Evolutionary conservation across 1,140 invertebrate species (phyloP).

Genomic region (Temnothorax longispinosus): DNA sequence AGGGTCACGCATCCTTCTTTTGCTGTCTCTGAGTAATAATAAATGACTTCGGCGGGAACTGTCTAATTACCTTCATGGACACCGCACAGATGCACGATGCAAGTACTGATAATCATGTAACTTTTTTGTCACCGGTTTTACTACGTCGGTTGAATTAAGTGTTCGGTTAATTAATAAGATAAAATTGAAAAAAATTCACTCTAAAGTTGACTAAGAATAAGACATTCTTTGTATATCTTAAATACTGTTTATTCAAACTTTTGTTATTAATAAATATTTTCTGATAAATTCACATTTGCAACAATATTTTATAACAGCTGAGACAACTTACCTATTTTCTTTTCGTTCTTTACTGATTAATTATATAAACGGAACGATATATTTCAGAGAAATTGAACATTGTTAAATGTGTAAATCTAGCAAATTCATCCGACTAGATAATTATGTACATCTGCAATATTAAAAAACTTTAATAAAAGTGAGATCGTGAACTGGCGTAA

Average conservation of each 20-base stretch:
- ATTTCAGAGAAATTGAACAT: background rate
- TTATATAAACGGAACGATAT: background rate
- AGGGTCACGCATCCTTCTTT: conserved; percentile 66
- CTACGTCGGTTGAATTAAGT: conserved; percentile 61
- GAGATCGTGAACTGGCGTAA: background rate
- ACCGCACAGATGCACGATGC: conserved; percentile 69
- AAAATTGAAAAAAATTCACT: background rate
- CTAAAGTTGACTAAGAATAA: background rate
- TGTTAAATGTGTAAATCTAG: background rate
- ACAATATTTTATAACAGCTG: too few species aligned
- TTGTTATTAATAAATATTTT: background rate
- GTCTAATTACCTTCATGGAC: conserved; percentile 76
- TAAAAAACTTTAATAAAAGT: background rate
- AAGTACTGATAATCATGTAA: conserved; percentile 56
- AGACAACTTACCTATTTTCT: too few species aligned
- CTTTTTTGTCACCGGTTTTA: conserved; percentile 66
- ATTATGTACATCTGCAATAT: background rate
- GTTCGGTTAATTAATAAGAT: conserved; percentile 65
- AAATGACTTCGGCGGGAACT: conserved; percentile 74
- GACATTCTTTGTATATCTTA: background rate
- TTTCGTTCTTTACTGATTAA: background rate
- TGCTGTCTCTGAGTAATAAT: conserved; percentile 68
- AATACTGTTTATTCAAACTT: background rate
- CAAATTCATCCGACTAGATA: background rate
- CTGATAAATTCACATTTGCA: background rate